Base-by-base conservation (phyloP, 2,113 vertebrate species). In the Pholis gunnellus region DNA sequence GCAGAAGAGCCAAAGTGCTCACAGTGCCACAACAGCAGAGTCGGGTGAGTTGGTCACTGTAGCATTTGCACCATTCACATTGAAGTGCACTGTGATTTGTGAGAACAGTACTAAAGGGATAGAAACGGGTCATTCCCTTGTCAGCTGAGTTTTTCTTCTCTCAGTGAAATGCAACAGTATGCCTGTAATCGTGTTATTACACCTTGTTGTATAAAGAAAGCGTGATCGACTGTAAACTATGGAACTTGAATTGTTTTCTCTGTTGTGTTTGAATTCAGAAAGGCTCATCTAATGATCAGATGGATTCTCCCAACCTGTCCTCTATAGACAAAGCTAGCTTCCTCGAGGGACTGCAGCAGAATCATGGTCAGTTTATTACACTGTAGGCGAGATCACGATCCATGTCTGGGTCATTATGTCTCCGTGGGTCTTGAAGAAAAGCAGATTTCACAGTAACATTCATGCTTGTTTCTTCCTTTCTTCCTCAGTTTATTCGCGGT, bases 281-380 rank as follows among this genome's bases (percentile, higher is more conserved):
- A 69, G 42, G 3, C 6, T 31, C 11, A 0, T 9, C 29, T 50
- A 1, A 34, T 1, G 52, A 79, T 60, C 0, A n/a, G 0, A 17
- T 56, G 48, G 90, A 85, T 5, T 79, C 71, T 15, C n/a, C 75
- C 18, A 25, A 80, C 68, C 40, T 87, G 52, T 93, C 92, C 7
- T 0, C 67, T 5, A 80, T 94, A 31, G 87, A 86, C 3, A 79
- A 18, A 40, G 61, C 44, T 0, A 90, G 86, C 60, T 93, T 93
- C 79, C 59, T 92, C 15, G 71, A 89, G 6, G 86, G 81, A 10
- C 86, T 91, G 56, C 84, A 83, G 65, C 2, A 1, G 1, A 46
- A 61, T 18, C 0, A 65, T 50, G 83, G 93, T 92, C 18, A 82
- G 78, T 70, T 17, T 5, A 40, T 25, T 10, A 18, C 42, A 40